A percentile compares a stretch with the other conserved stretches of the same genome.
phyloP scores from a whole-genome alignment of 1,140 invertebrate genomes.

The Panagrolaimus sp. region DNA sequence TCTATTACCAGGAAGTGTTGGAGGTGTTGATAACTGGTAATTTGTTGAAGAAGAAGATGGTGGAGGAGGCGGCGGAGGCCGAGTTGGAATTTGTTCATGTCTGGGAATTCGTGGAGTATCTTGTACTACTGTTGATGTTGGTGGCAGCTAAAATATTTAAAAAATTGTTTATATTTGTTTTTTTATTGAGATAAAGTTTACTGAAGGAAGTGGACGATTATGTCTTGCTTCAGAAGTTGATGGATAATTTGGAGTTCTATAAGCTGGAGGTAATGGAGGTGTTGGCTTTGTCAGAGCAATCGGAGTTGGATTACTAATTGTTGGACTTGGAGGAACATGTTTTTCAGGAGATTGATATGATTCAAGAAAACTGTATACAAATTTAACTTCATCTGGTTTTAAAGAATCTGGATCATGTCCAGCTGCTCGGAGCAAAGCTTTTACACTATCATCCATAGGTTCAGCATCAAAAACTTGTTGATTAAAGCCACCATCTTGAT shows the following conservation, averaged over 20 bases:
- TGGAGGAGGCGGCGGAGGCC: neutral
- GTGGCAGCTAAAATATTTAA: neutral
- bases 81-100: slow-evolving; percentile 13
- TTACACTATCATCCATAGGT: slow-evolving; percentile 42
- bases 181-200: too few species aligned
- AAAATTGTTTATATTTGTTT: too few species aligned
- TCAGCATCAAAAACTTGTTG: slow-evolving; percentile 36
- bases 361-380: slow-evolving; percentile 42
- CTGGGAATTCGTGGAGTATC: neutral
- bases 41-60: neutral
- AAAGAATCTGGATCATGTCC: slow-evolving; percentile 36
- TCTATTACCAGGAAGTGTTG: too few species aligned
- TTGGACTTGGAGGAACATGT: neutral
- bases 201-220: neutral
- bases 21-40: too few species aligned
- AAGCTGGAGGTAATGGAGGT: neutral
- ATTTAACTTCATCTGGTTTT: slow-evolving; percentile 38
- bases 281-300: neutral
- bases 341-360: slow-evolving; percentile 27
- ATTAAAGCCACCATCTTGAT: slow-evolving; percentile 44
- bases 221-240: neutral
- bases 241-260: neutral
- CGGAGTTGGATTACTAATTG: too few species aligned
- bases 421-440: slow-evolving; percentile 37
- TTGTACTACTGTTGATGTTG: neutral